A percentile compares a stretch with the other conserved stretches of the same genome.
phyloP scores from a whole-genome alignment of 37 sponge, comb jelly and placozoan genomes.

The Oscarella lobularis region DNA sequence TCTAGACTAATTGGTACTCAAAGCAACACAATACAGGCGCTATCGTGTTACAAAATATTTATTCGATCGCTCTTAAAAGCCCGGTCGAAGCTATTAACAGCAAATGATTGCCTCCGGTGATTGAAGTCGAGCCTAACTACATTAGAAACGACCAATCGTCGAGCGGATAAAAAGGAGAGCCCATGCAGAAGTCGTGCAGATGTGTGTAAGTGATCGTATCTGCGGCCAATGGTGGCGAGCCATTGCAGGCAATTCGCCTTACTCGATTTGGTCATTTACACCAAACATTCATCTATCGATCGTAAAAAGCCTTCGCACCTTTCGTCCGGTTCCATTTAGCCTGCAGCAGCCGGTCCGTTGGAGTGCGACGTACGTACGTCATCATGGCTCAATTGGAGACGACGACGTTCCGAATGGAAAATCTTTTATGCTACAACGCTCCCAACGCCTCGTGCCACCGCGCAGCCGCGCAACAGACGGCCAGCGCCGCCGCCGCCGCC shows the following conservation, averaged over 20 bases:
- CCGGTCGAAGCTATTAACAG: neutral
- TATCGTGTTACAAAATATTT: neutral
- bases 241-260: neutral
- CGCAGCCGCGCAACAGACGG: too few relatives aligned
- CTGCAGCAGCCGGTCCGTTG: too few relatives aligned
- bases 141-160: neutral
- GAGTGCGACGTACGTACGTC: too few relatives aligned
- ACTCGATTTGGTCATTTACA: neutral
- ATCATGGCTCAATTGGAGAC: too few relatives aligned
- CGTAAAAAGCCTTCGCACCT: too few relatives aligned
- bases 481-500: too few relatives aligned
- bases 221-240: neutral
- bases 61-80: neutral
- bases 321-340: too few relatives aligned
- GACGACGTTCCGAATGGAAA: too few relatives aligned
- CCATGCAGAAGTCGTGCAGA: too few relatives aligned
- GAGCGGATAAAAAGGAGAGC: neutral
- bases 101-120: neutral
- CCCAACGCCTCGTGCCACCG: too few relatives aligned
- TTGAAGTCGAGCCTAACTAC: neutral
- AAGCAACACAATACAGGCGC: neutral
- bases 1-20: conserved; percentile 3
- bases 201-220: neutral
- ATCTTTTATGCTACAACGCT: too few relatives aligned
- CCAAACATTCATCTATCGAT: too few relatives aligned